Base-by-base conservation (phyloP, 1,140 invertebrate species). In the Drosophila nasuta region DNA sequence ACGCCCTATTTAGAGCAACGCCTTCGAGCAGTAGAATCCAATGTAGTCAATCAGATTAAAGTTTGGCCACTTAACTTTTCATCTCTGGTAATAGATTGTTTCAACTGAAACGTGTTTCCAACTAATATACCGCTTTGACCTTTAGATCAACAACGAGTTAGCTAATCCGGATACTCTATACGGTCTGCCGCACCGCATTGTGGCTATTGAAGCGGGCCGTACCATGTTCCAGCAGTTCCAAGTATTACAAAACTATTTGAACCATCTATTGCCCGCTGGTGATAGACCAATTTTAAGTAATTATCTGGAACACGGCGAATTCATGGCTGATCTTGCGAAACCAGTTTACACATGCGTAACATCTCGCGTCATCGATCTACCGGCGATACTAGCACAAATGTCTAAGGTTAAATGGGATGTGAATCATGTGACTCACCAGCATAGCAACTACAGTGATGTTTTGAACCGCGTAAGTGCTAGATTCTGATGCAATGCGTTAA, bases 341-440 rank as follows among this genome's bases (percentile, higher is more conserved):
- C 97, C 97, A 0, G 94, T 98, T 7, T 98, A 98, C 85, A 96
- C 97, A 94, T 95, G 95, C 64, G 97, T 98, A 0, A 95, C 96
- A 0, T 95, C 95, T 0, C 95, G 95, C 82, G 93, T 95, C 6
- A 95, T 99, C n/a, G 96, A 98, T 91, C 95, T 96, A 33, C 94
- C 96, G 48, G 94, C 95, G 41, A 95, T 98, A 57, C 93, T 99
- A 6, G 94, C 95, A 52, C 94, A 95, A n/a, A 99, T 99, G 96
- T 95, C 95, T 3, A 96, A 96, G 93, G 98, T 99, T 1, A 97
- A 97, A 92, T 99, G 98, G 98, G 98, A 99, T 92, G 95, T 99
- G 0, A 96, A 96, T 91, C 97, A 98, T 88, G 97, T 99, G 0
- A 98, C 97, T 94, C 98, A 97, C 20, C 97, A 99, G 81, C 98